A percentile compares a stretch with the other conserved stretches of the same genome.
These are phyloP conservation scores for Rhabdornis inornatus DNA, from an alignment of 2,113 vertebrate genomes.

Conservation along the genomic window DNA sequence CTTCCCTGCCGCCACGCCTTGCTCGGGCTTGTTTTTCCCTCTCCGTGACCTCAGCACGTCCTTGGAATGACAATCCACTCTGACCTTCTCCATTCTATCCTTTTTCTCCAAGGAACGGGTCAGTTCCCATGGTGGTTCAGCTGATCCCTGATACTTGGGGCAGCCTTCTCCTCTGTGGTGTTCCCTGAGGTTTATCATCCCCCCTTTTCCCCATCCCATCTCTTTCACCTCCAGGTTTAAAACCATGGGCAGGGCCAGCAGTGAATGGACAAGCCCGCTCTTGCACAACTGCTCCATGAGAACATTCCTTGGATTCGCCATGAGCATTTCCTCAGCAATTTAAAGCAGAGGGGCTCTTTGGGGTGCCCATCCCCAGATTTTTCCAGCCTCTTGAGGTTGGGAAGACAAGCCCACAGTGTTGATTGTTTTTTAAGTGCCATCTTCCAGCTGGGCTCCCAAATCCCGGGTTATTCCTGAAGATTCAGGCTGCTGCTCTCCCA, in stretches of 20 bases:
- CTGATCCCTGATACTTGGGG: not conserved
- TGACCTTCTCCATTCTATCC: not conserved
- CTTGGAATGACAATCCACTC: not conserved
- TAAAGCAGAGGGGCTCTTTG: not conserved
- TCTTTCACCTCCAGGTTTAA: not conserved
- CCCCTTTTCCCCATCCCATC: not conserved
- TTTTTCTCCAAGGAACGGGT: not conserved
- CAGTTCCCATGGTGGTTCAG: not conserved
- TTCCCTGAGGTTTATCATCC: not conserved
- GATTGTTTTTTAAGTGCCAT: not conserved
- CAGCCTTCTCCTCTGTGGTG: not conserved
- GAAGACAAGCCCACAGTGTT: rapidly evolving
- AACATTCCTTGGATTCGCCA: not conserved
- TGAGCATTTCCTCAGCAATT: not conserved
- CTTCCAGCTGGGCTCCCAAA: not conserved
- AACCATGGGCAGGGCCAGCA: not conserved
- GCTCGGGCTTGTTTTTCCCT: not conserved
- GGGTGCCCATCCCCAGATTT: not conserved
- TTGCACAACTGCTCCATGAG: not conserved
- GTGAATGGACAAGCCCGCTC: constrained; percentile 4
- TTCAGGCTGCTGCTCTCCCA: not conserved
- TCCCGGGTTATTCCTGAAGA: not conserved
- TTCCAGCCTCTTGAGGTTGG: rapidly evolving
- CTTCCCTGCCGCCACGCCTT: not conserved
- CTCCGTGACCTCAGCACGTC: constrained; percentile 4